These are phyloP conservation scores for Telmatherina bonti DNA, from an alignment of 2,797 vertebrate species.

Conservation along the genomic window DNA sequence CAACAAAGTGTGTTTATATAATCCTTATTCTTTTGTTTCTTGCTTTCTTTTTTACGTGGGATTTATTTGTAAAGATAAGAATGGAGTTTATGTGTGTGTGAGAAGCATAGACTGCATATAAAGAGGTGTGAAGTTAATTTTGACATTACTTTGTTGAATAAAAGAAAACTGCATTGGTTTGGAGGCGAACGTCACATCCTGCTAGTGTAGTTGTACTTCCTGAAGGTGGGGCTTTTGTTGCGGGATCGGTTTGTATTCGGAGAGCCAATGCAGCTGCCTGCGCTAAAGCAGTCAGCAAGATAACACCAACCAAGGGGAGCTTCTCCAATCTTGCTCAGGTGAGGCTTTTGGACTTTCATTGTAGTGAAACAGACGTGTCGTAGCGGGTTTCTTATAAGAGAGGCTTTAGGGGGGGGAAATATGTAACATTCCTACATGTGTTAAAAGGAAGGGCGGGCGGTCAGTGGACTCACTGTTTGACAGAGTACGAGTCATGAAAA, in stretches of 20 bases:
- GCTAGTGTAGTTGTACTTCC: constrained; percentile 51
- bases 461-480: constrained; percentile 9
- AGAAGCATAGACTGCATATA: too few relatives aligned
- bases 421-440: constrained; percentile 27
- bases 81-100: too few relatives aligned
- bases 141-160: too few relatives aligned
- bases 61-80: too few relatives aligned
- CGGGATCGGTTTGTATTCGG: constrained; percentile 57
- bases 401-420: not conserved
- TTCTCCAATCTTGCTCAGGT: constrained; percentile 63
- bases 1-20: too few relatives aligned
- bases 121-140: too few relatives aligned
- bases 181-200: constrained; percentile 32
- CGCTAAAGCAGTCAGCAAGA: constrained; percentile 71
- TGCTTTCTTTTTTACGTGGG: too few relatives aligned
- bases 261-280: constrained; percentile 57
- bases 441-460: constrained; percentile 33
- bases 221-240: constrained; percentile 77
- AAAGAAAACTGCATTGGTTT: too few relatives aligned
- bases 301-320: constrained; percentile 66
- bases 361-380: accelerated
- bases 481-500: not conserved
- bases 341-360: constrained; percentile 20
- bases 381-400: not conserved
- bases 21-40: too few relatives aligned